A percentile compares a stretch with the other conserved stretches of the same genome.
phyloP scores from a whole-genome alignment of 1,140 invertebrate species.

The Mercenaria mercenaria region DNA sequence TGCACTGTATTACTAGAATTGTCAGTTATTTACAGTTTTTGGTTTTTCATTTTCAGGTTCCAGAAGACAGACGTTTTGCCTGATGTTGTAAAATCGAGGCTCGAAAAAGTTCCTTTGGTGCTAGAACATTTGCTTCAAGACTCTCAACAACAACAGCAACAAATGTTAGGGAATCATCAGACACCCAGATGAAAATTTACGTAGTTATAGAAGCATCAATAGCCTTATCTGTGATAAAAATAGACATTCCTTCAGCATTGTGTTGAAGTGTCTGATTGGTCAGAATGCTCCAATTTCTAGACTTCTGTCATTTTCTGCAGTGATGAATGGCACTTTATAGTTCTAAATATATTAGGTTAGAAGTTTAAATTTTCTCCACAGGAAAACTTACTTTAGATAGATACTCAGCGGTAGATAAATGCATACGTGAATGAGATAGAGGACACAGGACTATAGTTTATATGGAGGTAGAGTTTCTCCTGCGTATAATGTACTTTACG shows the following conservation, averaged over 20 bases:
- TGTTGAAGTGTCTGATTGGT: background rate
- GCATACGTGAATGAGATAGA: too few relatives aligned
- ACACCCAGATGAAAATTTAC: constrained; percentile 38
- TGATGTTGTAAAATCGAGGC: constrained; percentile 76
- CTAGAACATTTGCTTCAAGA: constrained; percentile 77
- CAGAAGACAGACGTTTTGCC: constrained; percentile 80
- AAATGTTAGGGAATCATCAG: background rate
- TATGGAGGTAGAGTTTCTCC: too few relatives aligned
- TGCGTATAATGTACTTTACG: too few relatives aligned
- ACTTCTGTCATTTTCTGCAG: background rate
- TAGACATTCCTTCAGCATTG: constrained; percentile 2
- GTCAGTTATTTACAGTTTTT: too few relatives aligned
- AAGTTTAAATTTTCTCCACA: background rate
- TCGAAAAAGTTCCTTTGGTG: constrained; percentile 80
- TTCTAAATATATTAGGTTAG: background rate
- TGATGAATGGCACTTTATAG: background rate
- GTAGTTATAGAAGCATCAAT: background rate
- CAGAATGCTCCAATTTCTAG: background rate
- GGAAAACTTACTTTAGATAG: background rate
- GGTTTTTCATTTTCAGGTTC: constrained; percentile 77
- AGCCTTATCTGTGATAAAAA: constrained; percentile 50
- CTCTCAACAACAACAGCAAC: constrained; percentile 45
- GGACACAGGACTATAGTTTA: too few relatives aligned
- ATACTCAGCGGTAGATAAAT: background rate
- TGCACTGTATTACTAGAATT: too few relatives aligned